Evolutionary conservation across 2,888 invertebrate genomes (phyloP).

Genomic region (Euproctis similis): DNA sequence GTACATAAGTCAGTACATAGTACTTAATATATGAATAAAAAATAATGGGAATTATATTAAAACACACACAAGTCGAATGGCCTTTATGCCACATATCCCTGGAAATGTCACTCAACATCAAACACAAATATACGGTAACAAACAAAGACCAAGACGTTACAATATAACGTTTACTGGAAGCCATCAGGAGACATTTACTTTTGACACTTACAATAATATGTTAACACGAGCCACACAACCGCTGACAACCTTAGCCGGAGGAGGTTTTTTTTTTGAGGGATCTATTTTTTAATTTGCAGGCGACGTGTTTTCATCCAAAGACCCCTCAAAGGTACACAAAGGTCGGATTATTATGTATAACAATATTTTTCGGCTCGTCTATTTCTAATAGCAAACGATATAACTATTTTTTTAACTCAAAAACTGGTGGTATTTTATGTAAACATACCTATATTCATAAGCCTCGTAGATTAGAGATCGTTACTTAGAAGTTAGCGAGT

Average conservation of each 20-base stretch:
- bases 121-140: not conserved
- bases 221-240: constrained; percentile 5
- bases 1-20: too few species aligned
- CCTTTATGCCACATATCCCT: too few species aligned
- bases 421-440: too few species aligned
- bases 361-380: not conserved
- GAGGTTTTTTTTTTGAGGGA: too few species aligned
- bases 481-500: too few species aligned
- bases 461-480: too few species aligned
- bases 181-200: constrained; percentile 14
- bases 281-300: not conserved
- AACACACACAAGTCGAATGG: too few species aligned
- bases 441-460: too few species aligned
- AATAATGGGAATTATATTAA: too few species aligned
- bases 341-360: not conserved
- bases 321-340: not conserved
- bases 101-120: not conserved
- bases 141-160: constrained; percentile 3
- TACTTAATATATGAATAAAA: too few species aligned
- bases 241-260: not conserved
- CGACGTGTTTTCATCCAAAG: not conserved
- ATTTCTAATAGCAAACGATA: not conserved
- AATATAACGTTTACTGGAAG: constrained; percentile 5
- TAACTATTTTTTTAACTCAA: not conserved
- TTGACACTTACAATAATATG: constrained; percentile 10